phyloP scores from a whole-genome alignment of 2,888 invertebrate species.

The Erannis defoliaria region DNA sequence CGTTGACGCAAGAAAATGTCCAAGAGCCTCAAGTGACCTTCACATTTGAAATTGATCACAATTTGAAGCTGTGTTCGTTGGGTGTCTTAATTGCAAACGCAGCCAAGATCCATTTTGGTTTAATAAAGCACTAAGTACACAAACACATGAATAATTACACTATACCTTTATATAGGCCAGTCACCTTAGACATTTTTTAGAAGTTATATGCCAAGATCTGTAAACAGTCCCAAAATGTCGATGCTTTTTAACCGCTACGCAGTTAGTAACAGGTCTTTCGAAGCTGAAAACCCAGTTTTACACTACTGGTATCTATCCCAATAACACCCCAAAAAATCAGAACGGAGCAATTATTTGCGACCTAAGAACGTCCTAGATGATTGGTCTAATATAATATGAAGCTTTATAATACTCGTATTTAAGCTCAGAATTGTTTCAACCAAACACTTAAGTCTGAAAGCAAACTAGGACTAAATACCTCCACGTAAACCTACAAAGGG shows the following conservation, averaged over 20 bases:
- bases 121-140: slow-evolving; percentile 9
- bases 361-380: too few species aligned
- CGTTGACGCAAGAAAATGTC: not conserved
- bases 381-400: too few species aligned
- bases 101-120: slow-evolving; percentile 1
- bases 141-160: not conserved
- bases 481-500: slow-evolving; percentile 34
- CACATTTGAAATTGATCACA: slow-evolving; percentile 7
- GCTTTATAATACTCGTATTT: not conserved
- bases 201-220: too few species aligned
- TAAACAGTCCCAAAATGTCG: too few species aligned
- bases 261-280: too few species aligned
- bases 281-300: too few species aligned
- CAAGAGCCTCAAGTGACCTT: not conserved
- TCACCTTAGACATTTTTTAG: too few species aligned
- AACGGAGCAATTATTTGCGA: too few species aligned
- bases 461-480: slow-evolving; percentile 32
- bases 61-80: slow-evolving; percentile 3
- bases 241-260: too few species aligned
- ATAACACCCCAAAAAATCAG: too few species aligned
- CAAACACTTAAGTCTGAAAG: slow-evolving; percentile 24
- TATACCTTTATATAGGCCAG: not conserved
- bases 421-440: slow-evolving; percentile 37
- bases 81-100: slow-evolving; percentile 6
- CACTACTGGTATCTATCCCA: too few species aligned